These are phyloP conservation scores for Brachionus koreanus DNA, from an alignment of 1,140 invertebrate genomes.

Conservation along the genomic window DNA sequence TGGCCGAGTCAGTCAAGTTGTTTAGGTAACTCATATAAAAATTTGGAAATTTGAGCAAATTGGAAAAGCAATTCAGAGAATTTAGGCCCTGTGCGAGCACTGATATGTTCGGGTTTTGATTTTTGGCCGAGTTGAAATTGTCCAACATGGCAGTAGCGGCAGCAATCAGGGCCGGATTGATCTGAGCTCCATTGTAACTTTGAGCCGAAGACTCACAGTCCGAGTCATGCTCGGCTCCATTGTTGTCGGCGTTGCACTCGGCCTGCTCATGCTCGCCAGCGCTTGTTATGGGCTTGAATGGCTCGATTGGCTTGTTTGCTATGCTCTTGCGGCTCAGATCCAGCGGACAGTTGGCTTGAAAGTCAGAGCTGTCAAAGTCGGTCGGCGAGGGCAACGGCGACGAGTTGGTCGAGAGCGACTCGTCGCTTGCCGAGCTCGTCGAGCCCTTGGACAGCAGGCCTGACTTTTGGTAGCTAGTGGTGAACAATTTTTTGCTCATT, in stretches of 20 bases:
- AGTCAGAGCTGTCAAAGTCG: background rate
- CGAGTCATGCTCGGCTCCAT: background rate
- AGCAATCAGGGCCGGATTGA: background rate
- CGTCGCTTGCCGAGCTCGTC: slow-evolving; percentile 10
- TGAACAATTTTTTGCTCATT: background rate
- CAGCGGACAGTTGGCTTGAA: slow-evolving; percentile 3
- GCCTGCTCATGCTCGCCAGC: background rate
- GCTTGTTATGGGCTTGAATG: background rate
- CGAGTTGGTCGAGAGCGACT: background rate
- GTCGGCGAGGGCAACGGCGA: slow-evolving; percentile 15
- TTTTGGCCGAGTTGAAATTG: background rate
- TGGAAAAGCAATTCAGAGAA: background rate
- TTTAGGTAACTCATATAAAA: background rate
- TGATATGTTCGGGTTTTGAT: background rate
- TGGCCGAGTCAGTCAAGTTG: background rate
- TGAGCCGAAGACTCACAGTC: background rate
- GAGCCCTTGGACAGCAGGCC: background rate
- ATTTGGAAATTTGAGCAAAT: slow-evolving; percentile 32
- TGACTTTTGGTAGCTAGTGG: background rate
- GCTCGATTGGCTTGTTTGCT: background rate
- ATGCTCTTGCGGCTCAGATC: slow-evolving; percentile 2
- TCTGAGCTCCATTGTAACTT: background rate
- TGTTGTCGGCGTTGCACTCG: background rate
- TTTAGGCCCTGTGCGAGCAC: background rate
- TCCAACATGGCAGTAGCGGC: slow-evolving; percentile 21